Evolutionary conservation across 2,888 invertebrate genomes (phyloP), one percentile per base, ranked within the genome.

Genomic region (Chouioia cunea): DNA sequence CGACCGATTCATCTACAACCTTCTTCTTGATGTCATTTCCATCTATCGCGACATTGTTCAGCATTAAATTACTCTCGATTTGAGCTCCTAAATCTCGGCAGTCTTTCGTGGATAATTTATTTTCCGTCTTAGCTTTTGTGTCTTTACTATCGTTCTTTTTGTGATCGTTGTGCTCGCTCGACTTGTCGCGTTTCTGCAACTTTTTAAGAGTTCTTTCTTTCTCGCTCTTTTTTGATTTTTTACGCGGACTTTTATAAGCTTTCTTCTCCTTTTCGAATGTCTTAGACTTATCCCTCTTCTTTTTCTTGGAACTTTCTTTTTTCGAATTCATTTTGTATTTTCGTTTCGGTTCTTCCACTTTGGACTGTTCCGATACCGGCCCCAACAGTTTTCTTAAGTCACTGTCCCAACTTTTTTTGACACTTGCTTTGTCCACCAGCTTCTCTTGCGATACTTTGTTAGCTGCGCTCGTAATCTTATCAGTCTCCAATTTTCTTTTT

Each of bases 351-450:
- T 16, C 8, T 48, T 12, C 20, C 27, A 22, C 23, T n/a, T 3
- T 60, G 22, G 4, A 12, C 12, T 15, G 16, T 27, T 69, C 44
- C 14, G 8, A 14, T 12, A 12, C 4, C 27, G 14, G 14, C 2
- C 15, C 16, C 6, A 52, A 48, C n/a, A 59, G 18, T 12, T 46
- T 58, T 20, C 71, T 52, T 10, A 71, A 16, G 18, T 71, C 67
- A n/a, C 53, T 53, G n/a, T 71, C 67, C 71, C 71, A 71, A 47
- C 46, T 59, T 47, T 53, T 66, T 44, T 50, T 66, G 18, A 10
- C n/a, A n/a, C 12, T 18, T 3, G 0, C 14, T 46, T 59, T n/a
- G 23, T 27, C 22, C 15, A 0, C 22, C 36, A 12, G 18, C 52
- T 15, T 47, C 23, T 18, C 54, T 52, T 18, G 2, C 27, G 47